A percentile compares a stretch with the other conserved stretches of the same genome.
Evolutionary conservation across 2,113 vertebrate genomes (phyloP).

Genomic region (Tonatia bakeri): DNA sequence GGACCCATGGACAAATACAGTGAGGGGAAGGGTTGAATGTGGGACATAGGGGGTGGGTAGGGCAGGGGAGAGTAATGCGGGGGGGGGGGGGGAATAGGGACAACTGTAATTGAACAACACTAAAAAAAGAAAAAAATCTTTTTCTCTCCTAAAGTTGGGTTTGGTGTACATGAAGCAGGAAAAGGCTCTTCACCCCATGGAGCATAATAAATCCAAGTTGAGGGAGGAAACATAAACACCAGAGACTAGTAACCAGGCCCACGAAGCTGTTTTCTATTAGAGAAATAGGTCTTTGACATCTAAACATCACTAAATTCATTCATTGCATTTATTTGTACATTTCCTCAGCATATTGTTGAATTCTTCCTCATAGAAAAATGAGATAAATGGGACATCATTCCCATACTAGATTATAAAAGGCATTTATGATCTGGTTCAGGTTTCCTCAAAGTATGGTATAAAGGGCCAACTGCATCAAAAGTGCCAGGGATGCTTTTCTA

Average conservation of each 20-base stretch:
- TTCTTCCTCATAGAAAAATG: not conserved
- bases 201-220: not conserved
- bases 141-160: not conserved
- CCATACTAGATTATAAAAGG: not conserved
- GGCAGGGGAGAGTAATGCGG: no score
- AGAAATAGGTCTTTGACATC: not conserved
- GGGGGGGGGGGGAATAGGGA: no score
- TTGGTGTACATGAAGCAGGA: not conserved
- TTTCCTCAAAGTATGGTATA: not conserved
- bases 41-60: no score
- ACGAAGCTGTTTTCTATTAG: not conserved
- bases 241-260: not conserved
- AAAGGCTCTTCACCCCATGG: not conserved
- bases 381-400: not conserved
- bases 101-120: no score
- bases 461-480: not conserved
- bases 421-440: not conserved
- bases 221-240: not conserved
- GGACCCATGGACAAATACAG: no score
- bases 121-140: not conserved
- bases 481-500: not conserved
- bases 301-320: not conserved
- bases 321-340: not conserved
- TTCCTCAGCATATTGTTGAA: not conserved
- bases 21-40: no score